Evolutionary conservation across 2,888 invertebrate genomes (phyloP), one percentile per base, ranked within the genome.

Genomic region (Archips crataeganus): DNA sequence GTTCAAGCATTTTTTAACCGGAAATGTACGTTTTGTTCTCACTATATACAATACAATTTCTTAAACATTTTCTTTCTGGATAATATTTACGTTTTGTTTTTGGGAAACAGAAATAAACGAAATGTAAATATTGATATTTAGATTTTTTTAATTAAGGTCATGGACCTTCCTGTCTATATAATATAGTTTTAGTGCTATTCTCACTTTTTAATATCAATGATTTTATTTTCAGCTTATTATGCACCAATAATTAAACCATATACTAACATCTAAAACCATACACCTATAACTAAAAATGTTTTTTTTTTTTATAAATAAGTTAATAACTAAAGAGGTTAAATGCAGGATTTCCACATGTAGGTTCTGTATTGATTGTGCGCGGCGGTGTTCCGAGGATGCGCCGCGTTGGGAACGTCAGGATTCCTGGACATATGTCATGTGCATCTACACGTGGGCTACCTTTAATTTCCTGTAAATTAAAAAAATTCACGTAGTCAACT

Each of bases 301-400:
- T n/a, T 3, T 5, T 3, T 5, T 54, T 11, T 32, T 57, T 32
- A 11, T 57, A 60, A 60, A 60, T 60, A 60, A 60, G n/a, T 34
- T n/a, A 34, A 39, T 60, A 36, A 60, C 32, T 36, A 34, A 60
- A 39, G 36, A 84, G 81, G 79, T 84, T 83, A 82, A 78, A 80
- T 80, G 79, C 79, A 82, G 75, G 69, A 74, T 75, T 77, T 80
- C 77, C 77, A 80, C 81, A 83, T 83, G 82, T 82, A 84, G 83
- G 84, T 84, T 82, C 80, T 79, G 83, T 91, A 91, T 91, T 86
- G 91, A 91, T 91, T 90, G 77, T 84, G 86, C 84, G 84, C 84
- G 80, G 84, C 83, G 54, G 77, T 79, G 78, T 81, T 83, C 80
- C 81, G 80, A 82, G 81, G 87, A 86, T 88, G 90, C 89, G 89